These are phyloP conservation scores for Hafferia zeledoni DNA, from an alignment of 2,797 vertebrate species.

Conservation along the genomic window DNA sequence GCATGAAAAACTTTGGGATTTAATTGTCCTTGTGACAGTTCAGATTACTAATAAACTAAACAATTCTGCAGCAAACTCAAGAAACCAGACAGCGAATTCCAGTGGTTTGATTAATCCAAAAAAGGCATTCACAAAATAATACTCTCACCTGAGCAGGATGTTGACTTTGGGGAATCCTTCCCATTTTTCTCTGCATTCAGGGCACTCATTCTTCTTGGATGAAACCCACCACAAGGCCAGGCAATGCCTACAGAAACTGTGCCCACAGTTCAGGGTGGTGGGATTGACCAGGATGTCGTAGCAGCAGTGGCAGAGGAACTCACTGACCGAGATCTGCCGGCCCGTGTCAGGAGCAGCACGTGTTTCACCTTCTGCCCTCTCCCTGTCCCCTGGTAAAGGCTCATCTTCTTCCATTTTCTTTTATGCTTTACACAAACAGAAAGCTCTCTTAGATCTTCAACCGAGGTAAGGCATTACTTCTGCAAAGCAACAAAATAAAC, in stretches of 20 bases:
- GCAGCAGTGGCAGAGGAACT: constrained; percentile 95
- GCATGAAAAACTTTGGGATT: neutral
- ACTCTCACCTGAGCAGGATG: constrained; percentile 89
- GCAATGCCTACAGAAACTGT: constrained; percentile 95
- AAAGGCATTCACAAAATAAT: neutral
- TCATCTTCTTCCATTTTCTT: constrained; percentile 78
- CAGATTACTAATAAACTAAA: neutral
- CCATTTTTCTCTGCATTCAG: constrained; percentile 93
- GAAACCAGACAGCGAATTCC: neutral
- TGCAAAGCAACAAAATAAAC: constrained; percentile 16
- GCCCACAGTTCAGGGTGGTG: constrained; percentile 94
- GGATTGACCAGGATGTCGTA: constrained; percentile 92
- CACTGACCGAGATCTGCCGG: constrained; percentile 80
- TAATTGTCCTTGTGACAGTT: neutral
- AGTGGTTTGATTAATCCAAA: neutral
- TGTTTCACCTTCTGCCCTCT: neutral
- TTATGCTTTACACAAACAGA: neutral
- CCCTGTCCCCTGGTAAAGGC: neutral
- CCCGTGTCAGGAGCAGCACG: neutral
- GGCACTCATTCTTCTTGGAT: constrained; percentile 90
- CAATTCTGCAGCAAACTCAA: neutral
- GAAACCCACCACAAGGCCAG: constrained; percentile 91
- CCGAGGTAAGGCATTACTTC: constrained; percentile 11
- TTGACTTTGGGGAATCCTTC: constrained; percentile 94
- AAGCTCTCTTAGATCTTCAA: neutral